A percentile compares a stretch with the other conserved stretches of the same genome.
Evolutionary conservation across 1,140 invertebrate species (phyloP).

Genomic region (Drosophila quadrilineata): DNA sequence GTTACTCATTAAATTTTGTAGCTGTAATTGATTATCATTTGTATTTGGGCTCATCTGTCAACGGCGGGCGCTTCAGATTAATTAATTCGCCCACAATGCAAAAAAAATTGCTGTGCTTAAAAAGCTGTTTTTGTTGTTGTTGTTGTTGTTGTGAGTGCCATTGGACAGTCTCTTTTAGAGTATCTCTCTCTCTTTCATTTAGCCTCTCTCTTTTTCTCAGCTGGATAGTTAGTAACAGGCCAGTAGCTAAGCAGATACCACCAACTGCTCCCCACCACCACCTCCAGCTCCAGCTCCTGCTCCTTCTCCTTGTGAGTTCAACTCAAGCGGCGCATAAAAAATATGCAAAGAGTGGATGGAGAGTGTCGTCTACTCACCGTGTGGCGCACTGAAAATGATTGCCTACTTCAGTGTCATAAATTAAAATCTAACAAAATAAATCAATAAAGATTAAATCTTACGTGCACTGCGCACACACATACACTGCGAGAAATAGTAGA

Average conservation of each 20-base stretch:
- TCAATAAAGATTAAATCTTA: conserved; percentile 80
- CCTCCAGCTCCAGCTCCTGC: not conserved
- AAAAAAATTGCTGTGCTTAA: conserved; percentile 45
- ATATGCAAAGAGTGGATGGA: no score
- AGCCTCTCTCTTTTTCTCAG: no score
- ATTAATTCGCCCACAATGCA: conserved; percentile 59
- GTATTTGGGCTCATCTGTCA: conserved; percentile 19
- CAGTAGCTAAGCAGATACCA: not conserved
- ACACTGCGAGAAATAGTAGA: no score
- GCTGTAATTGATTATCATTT: conserved; percentile 33
- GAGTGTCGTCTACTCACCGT: conserved; percentile 9
- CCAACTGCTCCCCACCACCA: not conserved
- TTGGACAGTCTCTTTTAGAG: conserved; percentile 36
- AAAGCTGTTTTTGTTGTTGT: no score
- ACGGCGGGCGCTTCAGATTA: conserved; percentile 41
- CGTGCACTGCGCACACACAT: conserved; percentile 45
- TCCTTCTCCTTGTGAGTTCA: not conserved
- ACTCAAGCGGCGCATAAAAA: not conserved
- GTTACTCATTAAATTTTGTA: not conserved
- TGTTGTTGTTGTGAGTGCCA: no score
- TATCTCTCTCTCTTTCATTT: no score
- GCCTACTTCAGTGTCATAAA: conserved; percentile 75
- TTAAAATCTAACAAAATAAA: conserved; percentile 80
- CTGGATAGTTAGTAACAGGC: conserved; percentile 27
- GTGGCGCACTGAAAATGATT: conserved; percentile 60